Base-by-base conservation (phyloP, 2,888 invertebrate genomes). In the Invenusta paracnida region DNA sequence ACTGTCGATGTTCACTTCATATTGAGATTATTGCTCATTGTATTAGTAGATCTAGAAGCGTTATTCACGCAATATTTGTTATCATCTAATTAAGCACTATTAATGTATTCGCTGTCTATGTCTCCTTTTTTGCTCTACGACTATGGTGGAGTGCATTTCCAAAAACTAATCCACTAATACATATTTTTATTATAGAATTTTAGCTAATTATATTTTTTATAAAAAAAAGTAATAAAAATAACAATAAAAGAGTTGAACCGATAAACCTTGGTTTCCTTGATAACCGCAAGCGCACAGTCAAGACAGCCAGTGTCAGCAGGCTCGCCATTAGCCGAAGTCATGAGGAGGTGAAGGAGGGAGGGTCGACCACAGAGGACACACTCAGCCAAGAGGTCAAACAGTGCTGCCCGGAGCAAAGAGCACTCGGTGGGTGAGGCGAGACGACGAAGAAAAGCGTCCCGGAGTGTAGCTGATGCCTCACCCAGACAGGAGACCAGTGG, bases 301-400 rank as follows among this genome's bases (percentile, higher is more conserved):
- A 73, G 73, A 73, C 73, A 73, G 2, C 73, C 73, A 23, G 73
- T 73, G 27, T 73, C 73, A 23, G 73, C 73, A 2, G 73, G 73
- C 73, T 82, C 82, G 2, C 82, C 82, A 82, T 30, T 82, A 29
- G 29, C 29, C 29, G 82, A 29, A 29, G 82, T 30, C 82, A 82
- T 82, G 73, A 73, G 73, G 2, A 82, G 82, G 23, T 82, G 82
- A 28, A 82, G 82, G 2, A 82, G 82, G 29, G 25, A 5, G 30
- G 82, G 82, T 28, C 82, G 82, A 2, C 82, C 82, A 82, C 82
- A 29, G 27, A 82, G 29, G 25, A 30, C 82, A n/a, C 29, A 29
- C 30, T 82, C 82, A 28, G 29, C 30, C 82, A 82, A 29, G 2
- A 82, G 30, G 82, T 82, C 82, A 13, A 82, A 30, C 29, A 82